Evolutionary conservation across 2,113 vertebrate species (phyloP), one percentile per base, ranked within the genome.

Genomic region (Oostethus manadensis): DNA sequence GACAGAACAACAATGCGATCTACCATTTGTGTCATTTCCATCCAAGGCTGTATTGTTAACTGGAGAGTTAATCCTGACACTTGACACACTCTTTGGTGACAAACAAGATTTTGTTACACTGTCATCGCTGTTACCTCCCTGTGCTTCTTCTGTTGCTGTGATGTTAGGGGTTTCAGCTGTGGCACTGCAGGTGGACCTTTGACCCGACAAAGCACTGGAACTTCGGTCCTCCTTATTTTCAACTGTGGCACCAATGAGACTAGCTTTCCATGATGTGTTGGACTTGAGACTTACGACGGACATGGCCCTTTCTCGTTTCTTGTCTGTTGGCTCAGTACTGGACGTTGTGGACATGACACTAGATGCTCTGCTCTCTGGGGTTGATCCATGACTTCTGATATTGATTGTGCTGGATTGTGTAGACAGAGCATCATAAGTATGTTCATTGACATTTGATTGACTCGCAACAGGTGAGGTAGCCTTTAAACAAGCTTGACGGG

Each of bases 381-480:
- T 51, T 55, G 74, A 79, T n/a, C 62, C 66, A 7, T 51, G 3
- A 23, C 58, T 62, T 42, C 68, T 84, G 54, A 77, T 64, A 64
- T 86, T 85, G 40, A 58, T 69, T 68, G 59, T 77, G 58, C 82
- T 80, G 42, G 79, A 81, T 9, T 66, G 56, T 8, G 62, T 74
- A 15, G 82, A 82, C 20, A 35, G 38, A 22, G 13, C 68, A n/a
- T 59, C 60, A 1, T 79, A 71, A n/a, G 45, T 50, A 40, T 2
- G 40, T 9, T 62, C 29, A 22, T n/a, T 26, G 0, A 7, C 16
- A 8, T 44, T 49, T 14, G 72, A 64, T 46, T 65, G 60, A 14
- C 26, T 46, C 9, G 48, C 20, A 1, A 55, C 35, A 13, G 70
- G 49, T 7, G 66, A 66, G 0, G 23, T 20, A 1, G 56, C 55